Evolutionary conservation across 1,140 invertebrate genomes (phyloP).

Genomic region (Drosophila sechellia): DNA sequence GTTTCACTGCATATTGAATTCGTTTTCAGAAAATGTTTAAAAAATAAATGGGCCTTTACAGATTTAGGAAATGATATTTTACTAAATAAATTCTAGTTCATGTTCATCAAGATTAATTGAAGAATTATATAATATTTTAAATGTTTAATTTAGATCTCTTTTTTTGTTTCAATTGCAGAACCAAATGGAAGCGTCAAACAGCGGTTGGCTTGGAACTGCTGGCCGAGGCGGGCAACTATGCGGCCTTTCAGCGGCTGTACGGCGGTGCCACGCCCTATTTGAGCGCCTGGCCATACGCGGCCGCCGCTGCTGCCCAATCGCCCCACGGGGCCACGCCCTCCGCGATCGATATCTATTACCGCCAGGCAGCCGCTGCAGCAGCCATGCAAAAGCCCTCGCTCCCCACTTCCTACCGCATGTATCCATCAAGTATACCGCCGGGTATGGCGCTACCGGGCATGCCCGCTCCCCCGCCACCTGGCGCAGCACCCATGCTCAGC

Average conservation of each 20-base stretch:
- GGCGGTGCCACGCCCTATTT: slow-evolving; percentile 88
- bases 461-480: slow-evolving; percentile 62
- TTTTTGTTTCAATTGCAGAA: slow-evolving; percentile 88
- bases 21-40: not conserved
- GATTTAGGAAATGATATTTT: too few relatives aligned
- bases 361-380: slow-evolving; percentile 88
- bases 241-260: slow-evolving; percentile 97
- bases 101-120: too few relatives aligned
- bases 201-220: slow-evolving; percentile 98
- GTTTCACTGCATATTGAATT: not conserved
- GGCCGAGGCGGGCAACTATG: slow-evolving; percentile 98
- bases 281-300: slow-evolving; percentile 87
- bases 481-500: slow-evolving; percentile 63
- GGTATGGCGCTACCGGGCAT: slow-evolving; percentile 66
- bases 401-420: slow-evolving; percentile 88
- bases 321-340: slow-evolving; percentile 86
- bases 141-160: not conserved
- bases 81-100: too few relatives aligned
- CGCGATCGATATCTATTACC: slow-evolving; percentile 91
- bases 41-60: not conserved
- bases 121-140: not conserved
- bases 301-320: slow-evolving; percentile 86
- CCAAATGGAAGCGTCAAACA: slow-evolving; percentile 99
- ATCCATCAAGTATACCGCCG: slow-evolving; percentile 68
- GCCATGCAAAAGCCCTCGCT: slow-evolving; percentile 92